phyloP scores from a whole-genome alignment of 2,113 vertebrate genomes.

The Aleadryas rufinucha region DNA sequence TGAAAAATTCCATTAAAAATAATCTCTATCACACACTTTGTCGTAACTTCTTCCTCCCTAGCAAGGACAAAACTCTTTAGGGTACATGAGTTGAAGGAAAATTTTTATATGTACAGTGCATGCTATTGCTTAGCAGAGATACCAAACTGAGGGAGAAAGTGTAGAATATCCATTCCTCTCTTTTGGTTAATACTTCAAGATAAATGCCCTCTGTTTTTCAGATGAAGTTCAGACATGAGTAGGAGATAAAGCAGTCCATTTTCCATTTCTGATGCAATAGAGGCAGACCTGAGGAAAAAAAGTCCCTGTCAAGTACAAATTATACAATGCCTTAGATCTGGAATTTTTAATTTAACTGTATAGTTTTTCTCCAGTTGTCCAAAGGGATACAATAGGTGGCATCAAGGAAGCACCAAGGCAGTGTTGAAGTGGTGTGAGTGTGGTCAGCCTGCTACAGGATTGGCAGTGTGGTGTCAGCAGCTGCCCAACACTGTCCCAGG shows the following conservation, averaged over 20 bases:
- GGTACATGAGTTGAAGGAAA: background rate
- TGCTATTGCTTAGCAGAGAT: background rate
- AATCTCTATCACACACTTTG: background rate
- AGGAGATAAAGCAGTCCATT: background rate
- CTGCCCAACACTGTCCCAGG: background rate
- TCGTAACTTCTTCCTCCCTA: background rate
- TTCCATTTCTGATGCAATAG: background rate
- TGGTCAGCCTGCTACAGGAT: background rate
- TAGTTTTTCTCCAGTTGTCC: background rate
- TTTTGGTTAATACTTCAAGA: background rate
- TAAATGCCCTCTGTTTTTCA: background rate
- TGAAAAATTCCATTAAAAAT: slow-evolving; percentile 63
- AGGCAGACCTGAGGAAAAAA: background rate
- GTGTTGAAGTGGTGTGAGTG: background rate
- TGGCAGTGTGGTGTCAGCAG: background rate
- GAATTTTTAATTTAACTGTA: background rate
- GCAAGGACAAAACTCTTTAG: slow-evolving; percentile 34
- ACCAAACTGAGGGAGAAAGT: background rate
- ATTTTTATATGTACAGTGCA: background rate
- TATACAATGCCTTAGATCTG: background rate
- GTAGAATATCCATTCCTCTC: background rate
- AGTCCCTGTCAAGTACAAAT: background rate
- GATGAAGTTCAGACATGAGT: background rate
- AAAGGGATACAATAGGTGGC: background rate
- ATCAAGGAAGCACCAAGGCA: background rate